Evolutionary conservation across 2,797 vertebrate species (phyloP).

Genomic region (Pseudomugil tenellus): DNA sequence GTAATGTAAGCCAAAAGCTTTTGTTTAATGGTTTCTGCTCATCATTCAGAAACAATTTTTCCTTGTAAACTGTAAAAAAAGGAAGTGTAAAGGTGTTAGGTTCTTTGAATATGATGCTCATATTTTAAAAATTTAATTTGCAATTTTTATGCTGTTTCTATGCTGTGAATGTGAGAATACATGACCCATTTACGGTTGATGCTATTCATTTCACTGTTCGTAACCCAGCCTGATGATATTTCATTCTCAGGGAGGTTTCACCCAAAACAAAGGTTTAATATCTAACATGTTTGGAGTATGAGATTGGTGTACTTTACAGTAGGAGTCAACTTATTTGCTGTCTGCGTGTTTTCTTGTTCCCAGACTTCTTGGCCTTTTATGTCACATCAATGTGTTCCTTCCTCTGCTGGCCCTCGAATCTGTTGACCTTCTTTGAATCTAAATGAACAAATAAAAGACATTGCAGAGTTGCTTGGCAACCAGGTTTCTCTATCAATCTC

Average conservation of each 20-base stretch:
- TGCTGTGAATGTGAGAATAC: not conserved
- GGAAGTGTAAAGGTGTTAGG: not conserved
- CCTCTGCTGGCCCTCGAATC: slow-evolving; percentile 16
- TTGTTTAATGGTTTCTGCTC: slow-evolving; percentile 7
- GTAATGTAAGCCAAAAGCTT: slow-evolving; percentile 3
- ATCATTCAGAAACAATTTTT: slow-evolving; percentile 11
- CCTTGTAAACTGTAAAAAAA: not conserved
- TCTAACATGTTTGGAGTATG: not conserved
- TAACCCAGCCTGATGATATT: not conserved
- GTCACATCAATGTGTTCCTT: slow-evolving; percentile 22
- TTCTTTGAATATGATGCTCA: not conserved
- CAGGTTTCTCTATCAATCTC: slow-evolving; percentile 45
- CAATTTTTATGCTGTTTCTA: not conserved
- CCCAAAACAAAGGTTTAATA: slow-evolving; percentile 3
- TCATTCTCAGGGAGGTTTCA: not conserved
- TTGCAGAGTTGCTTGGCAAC: slow-evolving; percentile 61
- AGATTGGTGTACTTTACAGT: slow-evolving; percentile 1
- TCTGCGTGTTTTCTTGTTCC: slow-evolving; percentile 14
- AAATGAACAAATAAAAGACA: slow-evolving; percentile 66
- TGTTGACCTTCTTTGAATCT: slow-evolving; percentile 58
- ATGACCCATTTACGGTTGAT: not conserved
- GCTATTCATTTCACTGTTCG: not conserved
- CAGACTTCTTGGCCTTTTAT: slow-evolving; percentile 20
- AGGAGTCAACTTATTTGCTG: not conserved
- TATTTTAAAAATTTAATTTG: not conserved